phyloP scores from a whole-genome alignment of 2,888 invertebrate species.

The Hololepta plana region DNA sequence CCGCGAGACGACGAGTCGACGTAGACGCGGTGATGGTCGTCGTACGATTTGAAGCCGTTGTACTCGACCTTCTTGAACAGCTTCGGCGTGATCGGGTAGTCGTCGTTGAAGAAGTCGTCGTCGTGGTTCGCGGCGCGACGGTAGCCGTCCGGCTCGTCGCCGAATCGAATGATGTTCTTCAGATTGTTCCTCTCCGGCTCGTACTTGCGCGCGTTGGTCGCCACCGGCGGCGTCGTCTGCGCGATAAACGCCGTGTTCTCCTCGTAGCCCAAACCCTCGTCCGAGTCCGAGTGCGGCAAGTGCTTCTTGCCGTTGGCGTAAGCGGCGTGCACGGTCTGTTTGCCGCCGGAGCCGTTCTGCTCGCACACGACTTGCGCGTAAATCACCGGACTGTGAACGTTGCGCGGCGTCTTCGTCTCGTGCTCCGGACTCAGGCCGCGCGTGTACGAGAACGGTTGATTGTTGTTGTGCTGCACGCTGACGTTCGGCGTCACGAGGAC shows the following conservation, averaged over 20 bases:
- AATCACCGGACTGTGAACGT: slow-evolving; percentile 37
- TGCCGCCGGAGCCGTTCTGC: slow-evolving; percentile 21
- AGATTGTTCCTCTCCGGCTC: too few relatives aligned
- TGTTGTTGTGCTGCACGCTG: slow-evolving; percentile 46
- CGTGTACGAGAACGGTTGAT: slow-evolving; percentile 69
- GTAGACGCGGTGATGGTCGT: slow-evolving; percentile 26
- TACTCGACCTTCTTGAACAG: slow-evolving; percentile 38
- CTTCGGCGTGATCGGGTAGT: slow-evolving; percentile 38
- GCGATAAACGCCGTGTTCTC: slow-evolving; percentile 29
- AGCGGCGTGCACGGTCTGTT: slow-evolving; percentile 35
- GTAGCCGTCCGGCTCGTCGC: slow-evolving; percentile 22
- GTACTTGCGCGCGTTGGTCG: slow-evolving; percentile 21
- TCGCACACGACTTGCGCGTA: slow-evolving; percentile 57
- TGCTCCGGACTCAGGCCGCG: slow-evolving; percentile 32
- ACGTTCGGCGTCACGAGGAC: slow-evolving; percentile 37
- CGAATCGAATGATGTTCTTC: slow-evolving; percentile 25
- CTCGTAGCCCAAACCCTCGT: slow-evolving; percentile 63
- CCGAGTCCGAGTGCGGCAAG: slow-evolving; percentile 51
- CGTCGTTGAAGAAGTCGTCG: slow-evolving; percentile 30
- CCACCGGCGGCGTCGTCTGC: slow-evolving; percentile 22
- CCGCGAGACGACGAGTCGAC: slow-evolving; percentile 35
- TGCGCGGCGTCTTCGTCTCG: slow-evolving; percentile 18
- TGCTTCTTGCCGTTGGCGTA: slow-evolving; percentile 28
- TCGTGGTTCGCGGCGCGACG: slow-evolving; percentile 22
- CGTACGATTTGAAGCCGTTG: slow-evolving; percentile 28